Conservation (phyloP, 2,113 vertebrate species). For the Heptranchias perlo region DNA sequence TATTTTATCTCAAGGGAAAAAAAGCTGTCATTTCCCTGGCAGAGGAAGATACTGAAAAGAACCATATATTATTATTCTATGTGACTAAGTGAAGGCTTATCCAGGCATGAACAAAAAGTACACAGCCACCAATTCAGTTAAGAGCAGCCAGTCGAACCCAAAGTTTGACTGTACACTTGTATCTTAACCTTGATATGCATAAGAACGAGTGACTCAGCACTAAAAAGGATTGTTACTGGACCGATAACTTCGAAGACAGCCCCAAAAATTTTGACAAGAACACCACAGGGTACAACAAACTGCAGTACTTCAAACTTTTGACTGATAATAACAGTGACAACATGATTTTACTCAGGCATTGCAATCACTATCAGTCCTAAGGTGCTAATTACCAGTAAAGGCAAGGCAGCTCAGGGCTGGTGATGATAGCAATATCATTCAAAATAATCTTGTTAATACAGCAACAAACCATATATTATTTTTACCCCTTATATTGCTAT, state of each 20-base stretch:
- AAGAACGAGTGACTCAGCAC: neutral
- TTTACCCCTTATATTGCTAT: neutral
- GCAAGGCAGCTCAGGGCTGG: neutral
- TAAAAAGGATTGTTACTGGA: neutral
- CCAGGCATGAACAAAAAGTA: neutral
- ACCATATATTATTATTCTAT: neutral
- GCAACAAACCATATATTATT: slow-evolving; percentile 7
- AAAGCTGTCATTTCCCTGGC: neutral
- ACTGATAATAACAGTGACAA: neutral
- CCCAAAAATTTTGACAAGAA: neutral
- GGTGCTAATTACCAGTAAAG: neutral
- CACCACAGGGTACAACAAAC: neutral
- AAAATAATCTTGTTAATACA: neutral
- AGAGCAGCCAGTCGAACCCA: neutral
- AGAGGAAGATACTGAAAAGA: neutral
- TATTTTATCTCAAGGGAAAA: neutral
- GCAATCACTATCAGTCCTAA: neutral
- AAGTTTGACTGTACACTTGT: neutral
- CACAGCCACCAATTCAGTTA: neutral
- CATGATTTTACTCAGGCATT: slow-evolving; percentile 1
- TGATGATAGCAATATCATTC: neutral
- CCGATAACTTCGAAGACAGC: neutral
- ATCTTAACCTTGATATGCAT: neutral
- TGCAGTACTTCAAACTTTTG: neutral
- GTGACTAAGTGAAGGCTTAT: neutral